These are phyloP conservation scores for Chymomyza costata DNA, from an alignment of 1,140 invertebrate genomes.

Conservation along the genomic window DNA sequence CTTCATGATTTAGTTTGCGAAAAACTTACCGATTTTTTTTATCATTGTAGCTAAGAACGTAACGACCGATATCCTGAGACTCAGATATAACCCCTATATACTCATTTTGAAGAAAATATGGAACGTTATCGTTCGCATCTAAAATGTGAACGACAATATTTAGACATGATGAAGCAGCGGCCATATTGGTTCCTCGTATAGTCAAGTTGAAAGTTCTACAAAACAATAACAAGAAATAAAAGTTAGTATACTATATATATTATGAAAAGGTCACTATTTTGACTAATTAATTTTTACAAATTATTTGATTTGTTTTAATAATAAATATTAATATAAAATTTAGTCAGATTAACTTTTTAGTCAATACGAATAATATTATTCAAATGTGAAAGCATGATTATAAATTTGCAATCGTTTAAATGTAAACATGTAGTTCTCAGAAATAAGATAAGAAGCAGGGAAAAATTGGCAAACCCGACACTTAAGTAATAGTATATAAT, in stretches of 20 bases:
- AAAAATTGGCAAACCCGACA: no score
- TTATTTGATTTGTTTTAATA: neutral
- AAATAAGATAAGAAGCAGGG: no score
- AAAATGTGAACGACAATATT: slow-evolving; percentile 85
- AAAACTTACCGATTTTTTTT: slow-evolving; percentile 42
- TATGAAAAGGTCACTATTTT: neutral
- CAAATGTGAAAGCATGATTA: no score
- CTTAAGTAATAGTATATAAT: no score
- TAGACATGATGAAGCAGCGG: slow-evolving; percentile 81
- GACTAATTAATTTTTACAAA: neutral
- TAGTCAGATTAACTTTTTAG: no score
- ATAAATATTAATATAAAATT: neutral
- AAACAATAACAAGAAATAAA: neutral
- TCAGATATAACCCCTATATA: slow-evolving; percentile 86
- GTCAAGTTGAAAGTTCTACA: slow-evolving; percentile 88
- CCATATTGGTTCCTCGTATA: slow-evolving; percentile 90
- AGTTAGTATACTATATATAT: neutral
- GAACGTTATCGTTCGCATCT: slow-evolving; percentile 91
- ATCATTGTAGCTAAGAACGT: slow-evolving; percentile 79
- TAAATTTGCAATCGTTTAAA: no score
- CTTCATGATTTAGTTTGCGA: neutral
- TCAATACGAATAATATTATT: neutral
- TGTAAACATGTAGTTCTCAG: neutral
- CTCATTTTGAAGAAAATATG: slow-evolving; percentile 81
- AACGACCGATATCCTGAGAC: slow-evolving; percentile 81